phyloP scores from a whole-genome alignment of 2,113 vertebrate species.

The Heterotilapia buettikoferi region DNA sequence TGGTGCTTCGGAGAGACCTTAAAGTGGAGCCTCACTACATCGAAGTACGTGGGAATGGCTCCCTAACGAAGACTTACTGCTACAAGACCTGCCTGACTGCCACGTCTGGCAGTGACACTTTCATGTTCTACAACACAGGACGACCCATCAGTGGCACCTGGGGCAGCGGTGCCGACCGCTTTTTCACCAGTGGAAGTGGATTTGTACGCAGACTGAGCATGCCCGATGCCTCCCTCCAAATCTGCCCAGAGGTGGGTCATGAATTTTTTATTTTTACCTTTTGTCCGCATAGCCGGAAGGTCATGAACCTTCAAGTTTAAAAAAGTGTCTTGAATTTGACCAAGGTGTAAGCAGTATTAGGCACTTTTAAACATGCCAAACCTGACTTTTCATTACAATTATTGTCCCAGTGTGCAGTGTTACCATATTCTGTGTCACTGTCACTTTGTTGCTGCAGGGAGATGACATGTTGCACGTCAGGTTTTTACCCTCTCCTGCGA shows the following conservation, averaged over 20 bases:
- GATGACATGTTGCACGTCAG: background rate
- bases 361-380: background rate
- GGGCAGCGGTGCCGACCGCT: slow-evolving; percentile 81
- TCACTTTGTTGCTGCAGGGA: background rate
- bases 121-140: slow-evolving; percentile 99
- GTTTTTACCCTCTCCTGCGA: background rate
- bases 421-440: background rate
- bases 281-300: background rate
- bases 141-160: slow-evolving; percentile 85
- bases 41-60: slow-evolving; percentile 93
- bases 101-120: slow-evolving; percentile 94
- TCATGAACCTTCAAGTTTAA: background rate
- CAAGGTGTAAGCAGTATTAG: background rate
- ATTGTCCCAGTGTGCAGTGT: background rate
- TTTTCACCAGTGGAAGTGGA: slow-evolving; percentile 88
- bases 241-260: slow-evolving; percentile 69
- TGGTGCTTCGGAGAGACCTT: slow-evolving; percentile 84
- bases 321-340: background rate
- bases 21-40: slow-evolving; percentile 96
- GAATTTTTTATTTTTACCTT: slow-evolving; percentile 3
- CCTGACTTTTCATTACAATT: background rate
- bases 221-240: slow-evolving; percentile 76
- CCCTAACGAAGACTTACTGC: slow-evolving; percentile 96
- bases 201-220: slow-evolving; percentile 88
- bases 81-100: slow-evolving; percentile 95